A percentile compares a stretch with the other conserved stretches of the same genome.
Conservation (phyloP, 92 coral and sea anemone species). For the Desmophyllum pertusum region DNA sequence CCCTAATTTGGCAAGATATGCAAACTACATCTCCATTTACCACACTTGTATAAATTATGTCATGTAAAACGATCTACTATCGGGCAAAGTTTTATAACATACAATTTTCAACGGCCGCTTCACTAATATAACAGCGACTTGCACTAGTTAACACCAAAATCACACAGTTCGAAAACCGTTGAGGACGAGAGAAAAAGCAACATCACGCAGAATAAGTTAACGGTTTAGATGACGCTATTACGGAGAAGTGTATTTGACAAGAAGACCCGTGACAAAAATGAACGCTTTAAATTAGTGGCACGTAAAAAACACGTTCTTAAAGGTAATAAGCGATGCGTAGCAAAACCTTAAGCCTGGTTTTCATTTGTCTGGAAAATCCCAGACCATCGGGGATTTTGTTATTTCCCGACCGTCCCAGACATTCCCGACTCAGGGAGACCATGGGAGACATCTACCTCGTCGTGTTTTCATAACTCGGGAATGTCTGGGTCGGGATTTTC, state of each 20-base stretch:
- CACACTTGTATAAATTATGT: constrained; percentile 15
- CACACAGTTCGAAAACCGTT: background rate
- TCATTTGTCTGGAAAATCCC: too few species aligned
- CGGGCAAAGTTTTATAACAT: background rate
- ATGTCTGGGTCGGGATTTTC: too few species aligned
- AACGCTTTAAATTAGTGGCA: background rate
- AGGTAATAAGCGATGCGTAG: background rate
- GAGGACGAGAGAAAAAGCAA: background rate
- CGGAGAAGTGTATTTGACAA: background rate
- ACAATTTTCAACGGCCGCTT: background rate
- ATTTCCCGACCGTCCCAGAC: too few species aligned
- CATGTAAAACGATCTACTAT: background rate
- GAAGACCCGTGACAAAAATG: background rate
- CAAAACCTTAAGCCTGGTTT: too few species aligned
- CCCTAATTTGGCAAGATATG: background rate
- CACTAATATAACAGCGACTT: background rate
- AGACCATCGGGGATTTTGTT: too few species aligned
- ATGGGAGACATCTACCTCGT: too few species aligned
- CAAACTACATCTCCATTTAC: background rate
- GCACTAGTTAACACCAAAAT: background rate
- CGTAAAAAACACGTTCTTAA: background rate
- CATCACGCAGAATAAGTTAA: background rate
- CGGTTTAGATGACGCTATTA: background rate
- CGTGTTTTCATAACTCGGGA: too few species aligned
- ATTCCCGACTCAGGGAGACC: too few species aligned